phyloP scores from a whole-genome alignment of 1,140 invertebrate species.

The Magallana angulata region DNA sequence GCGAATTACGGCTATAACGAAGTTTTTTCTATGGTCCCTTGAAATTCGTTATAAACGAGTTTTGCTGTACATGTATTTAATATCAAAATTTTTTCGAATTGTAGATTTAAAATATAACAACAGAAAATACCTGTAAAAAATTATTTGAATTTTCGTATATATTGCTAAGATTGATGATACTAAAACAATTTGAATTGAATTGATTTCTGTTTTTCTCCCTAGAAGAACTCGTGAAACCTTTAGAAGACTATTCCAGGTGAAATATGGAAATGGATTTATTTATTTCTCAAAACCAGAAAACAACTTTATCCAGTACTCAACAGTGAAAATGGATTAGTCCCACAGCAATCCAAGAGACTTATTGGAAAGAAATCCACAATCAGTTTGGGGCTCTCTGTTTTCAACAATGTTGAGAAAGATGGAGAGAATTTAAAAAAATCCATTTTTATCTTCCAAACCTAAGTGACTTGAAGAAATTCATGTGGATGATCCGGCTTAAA shows the following conservation, averaged over 20 bases:
- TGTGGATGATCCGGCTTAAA: no score
- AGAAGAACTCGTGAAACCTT: slow-evolving; percentile 79
- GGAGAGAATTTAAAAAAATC: slow-evolving; percentile 27
- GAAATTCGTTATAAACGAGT: no score
- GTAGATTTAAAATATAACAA: no score
- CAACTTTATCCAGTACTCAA: slow-evolving; percentile 1
- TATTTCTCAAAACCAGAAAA: slow-evolving; percentile 4
- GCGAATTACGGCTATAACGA: no score
- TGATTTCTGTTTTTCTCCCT: slow-evolving; percentile 36
- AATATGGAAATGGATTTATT: slow-evolving; percentile 24
- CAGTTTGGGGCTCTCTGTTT: slow-evolving; percentile 3
- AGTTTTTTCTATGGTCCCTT: no score
- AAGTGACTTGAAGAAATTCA: neutral
- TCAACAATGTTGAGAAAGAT: slow-evolving; percentile 27
- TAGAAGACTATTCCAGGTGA: slow-evolving; percentile 79
- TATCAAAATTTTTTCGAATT: no score
- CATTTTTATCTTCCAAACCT: slow-evolving; percentile 44
- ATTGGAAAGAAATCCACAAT: slow-evolving; percentile 31
- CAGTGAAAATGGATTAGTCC: slow-evolving; percentile 31
- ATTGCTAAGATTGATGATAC: no score
- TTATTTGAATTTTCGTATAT: no score
- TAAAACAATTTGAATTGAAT: no score
- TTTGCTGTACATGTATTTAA: no score
- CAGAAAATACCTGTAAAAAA: no score
- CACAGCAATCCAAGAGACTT: neutral